Percentiles rank a stretch among this genome's conserved stretches.
phyloP scores from a whole-genome alignment of 2,797 vertebrate genomes.

The Myiotriccus ornatus region DNA sequence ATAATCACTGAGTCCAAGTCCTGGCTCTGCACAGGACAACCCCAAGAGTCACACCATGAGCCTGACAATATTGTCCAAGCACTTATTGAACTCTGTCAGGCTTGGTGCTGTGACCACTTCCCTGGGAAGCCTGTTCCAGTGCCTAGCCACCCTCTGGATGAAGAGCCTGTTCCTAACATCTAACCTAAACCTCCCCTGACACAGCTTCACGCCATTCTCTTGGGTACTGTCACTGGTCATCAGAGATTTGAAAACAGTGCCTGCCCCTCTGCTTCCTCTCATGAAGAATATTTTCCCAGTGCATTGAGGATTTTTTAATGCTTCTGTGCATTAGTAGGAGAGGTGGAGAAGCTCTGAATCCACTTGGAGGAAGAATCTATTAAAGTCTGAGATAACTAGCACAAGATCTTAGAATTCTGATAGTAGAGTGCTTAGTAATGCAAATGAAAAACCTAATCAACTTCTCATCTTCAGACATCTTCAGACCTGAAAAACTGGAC shows the following conservation, averaged over 20 bases:
- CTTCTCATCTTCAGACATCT: not conserved
- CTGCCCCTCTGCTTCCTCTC: not conserved
- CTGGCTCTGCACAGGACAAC: not conserved
- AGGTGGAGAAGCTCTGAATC: not conserved
- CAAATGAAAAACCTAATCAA: not conserved
- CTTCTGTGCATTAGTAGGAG: not conserved
- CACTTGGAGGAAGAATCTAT: not conserved
- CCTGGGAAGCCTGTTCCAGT: not conserved
- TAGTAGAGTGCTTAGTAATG: not conserved
- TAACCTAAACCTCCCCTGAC: fast-evolving
- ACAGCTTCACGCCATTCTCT: not conserved
- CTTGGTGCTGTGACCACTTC: not conserved
- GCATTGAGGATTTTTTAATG: not conserved
- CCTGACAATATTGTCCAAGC: fast-evolving
- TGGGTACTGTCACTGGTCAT: fast-evolving
- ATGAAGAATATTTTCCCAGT: not conserved
- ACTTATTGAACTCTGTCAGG: fast-evolving
- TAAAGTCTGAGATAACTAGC: not conserved
- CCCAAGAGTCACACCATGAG: not conserved
- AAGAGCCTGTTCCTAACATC: fast-evolving
- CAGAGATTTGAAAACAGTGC: not conserved
- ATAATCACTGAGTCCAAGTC: not conserved
- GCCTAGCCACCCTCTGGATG: not conserved
- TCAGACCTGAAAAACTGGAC: not conserved
- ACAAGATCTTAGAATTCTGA: not conserved